phyloP scores from a whole-genome alignment of 2,888 invertebrate species.

The Andrena bucephala region DNA sequence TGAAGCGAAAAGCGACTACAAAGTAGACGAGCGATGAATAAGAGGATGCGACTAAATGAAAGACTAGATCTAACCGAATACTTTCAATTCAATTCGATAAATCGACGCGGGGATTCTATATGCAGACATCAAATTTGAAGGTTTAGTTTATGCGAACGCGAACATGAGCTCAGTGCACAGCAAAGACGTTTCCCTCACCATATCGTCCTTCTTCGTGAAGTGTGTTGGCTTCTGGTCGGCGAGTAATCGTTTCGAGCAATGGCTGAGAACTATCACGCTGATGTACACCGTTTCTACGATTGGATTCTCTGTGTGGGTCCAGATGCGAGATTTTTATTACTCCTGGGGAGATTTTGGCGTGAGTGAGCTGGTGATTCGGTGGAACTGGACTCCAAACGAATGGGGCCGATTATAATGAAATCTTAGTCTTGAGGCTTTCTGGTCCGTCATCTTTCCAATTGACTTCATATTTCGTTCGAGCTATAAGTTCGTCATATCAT shows the following conservation, averaged over 20 bases:
- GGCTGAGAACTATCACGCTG: conserved; percentile 48
- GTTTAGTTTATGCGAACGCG: background rate
- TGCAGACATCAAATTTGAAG: too few relatives aligned
- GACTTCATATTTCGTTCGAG: too few relatives aligned
- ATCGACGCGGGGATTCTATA: background rate
- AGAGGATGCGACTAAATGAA: background rate
- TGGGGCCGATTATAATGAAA: too few relatives aligned
- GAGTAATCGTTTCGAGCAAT: conserved; percentile 40
- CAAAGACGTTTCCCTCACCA: conserved; percentile 33
- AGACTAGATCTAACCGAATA: background rate
- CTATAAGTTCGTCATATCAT: too few relatives aligned
- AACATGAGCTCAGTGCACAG: background rate
- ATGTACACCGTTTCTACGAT: conserved; percentile 59
- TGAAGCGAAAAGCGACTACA: background rate
- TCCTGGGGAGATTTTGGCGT: conserved; percentile 67
- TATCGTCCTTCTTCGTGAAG: conserved; percentile 67
- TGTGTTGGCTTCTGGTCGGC: conserved; percentile 70
- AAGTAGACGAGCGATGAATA: background rate
- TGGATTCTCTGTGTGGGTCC: conserved; percentile 49
- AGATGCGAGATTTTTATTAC: conserved; percentile 62
- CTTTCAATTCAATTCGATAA: background rate
- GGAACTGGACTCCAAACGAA: background rate
- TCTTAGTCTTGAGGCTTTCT: too few relatives aligned
- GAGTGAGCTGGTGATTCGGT: conserved; percentile 32
- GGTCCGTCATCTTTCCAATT: too few relatives aligned